Percentiles rank a stretch among this genome's conserved stretches.
phyloP scores from a whole-genome alignment of 2,113 vertebrate species.

The Deroptyus accipitrinus region DNA sequence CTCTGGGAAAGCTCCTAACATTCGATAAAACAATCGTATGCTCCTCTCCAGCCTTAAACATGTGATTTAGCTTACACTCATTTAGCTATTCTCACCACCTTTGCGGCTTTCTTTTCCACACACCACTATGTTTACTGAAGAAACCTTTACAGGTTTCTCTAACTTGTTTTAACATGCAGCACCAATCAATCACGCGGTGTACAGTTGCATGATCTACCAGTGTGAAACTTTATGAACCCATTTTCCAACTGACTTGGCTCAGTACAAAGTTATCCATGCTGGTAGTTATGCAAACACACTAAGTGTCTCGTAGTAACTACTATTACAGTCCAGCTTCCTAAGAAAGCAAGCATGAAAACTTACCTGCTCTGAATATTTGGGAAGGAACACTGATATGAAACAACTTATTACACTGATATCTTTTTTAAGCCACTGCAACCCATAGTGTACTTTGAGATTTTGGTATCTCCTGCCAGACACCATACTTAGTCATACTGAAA shows the following conservation, averaged over 20 bases:
- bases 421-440: not conserved
- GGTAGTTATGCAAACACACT: not conserved
- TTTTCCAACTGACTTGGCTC: not conserved
- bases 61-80: not conserved
- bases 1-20: slow-evolving; percentile 22
- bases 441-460: not conserved
- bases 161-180: not conserved
- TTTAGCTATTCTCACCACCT: not conserved
- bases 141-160: not conserved
- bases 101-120: not conserved
- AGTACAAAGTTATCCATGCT: not conserved
- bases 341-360: not conserved
- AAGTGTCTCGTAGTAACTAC: not conserved
- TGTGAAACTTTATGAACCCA: not conserved
- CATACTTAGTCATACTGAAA: not conserved
- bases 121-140: not conserved
- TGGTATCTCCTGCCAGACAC: not conserved
- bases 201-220: not conserved
- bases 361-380: not conserved
- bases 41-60: not conserved
- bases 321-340: not conserved
- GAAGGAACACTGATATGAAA: not conserved
- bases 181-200: not conserved
- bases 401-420: not conserved
- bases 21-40: not conserved